These are phyloP conservation scores for Akabosia matsudoensis DNA, from an alignment of 1,140 invertebrate species.

Conservation along the genomic window DNA sequence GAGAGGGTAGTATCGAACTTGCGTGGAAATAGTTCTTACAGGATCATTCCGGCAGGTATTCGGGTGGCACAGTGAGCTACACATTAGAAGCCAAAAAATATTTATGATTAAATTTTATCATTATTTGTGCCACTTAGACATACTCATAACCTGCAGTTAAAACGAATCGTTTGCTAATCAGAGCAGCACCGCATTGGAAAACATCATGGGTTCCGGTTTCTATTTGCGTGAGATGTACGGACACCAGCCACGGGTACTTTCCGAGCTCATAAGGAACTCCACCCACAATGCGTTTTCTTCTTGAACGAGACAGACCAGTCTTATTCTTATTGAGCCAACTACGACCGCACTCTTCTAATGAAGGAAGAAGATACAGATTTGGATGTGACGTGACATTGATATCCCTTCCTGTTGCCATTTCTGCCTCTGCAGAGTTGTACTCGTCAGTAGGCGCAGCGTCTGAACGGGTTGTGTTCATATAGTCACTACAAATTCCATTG, in stretches of 20 bases:
- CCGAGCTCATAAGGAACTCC: slow-evolving; percentile 19
- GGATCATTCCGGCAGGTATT: background rate
- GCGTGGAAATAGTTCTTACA: background rate
- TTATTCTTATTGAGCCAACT: background rate
- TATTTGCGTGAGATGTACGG: background rate
- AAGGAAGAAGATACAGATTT: background rate
- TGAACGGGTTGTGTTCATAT: background rate
- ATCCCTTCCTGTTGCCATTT: background rate
- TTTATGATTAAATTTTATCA: background rate
- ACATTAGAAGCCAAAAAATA: background rate
- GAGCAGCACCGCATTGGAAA: slow-evolving; percentile 8
- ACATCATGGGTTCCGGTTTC: background rate
- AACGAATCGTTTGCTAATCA: background rate
- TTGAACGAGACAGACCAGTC: background rate
- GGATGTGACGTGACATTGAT: background rate
- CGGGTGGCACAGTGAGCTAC: slow-evolving; percentile 29
- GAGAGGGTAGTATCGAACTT: background rate
- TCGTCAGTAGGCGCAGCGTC: background rate
- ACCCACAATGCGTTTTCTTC: slow-evolving; percentile 29
- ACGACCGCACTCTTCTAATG: background rate
- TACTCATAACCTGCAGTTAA: background rate
- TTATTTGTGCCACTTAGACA: background rate
- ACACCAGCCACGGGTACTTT: slow-evolving; percentile 25
- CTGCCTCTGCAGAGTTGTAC: background rate
- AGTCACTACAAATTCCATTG: background rate